Percentiles rank a stretch among this genome's conserved stretches.
Conservation (phyloP, 2,113 vertebrate species). For the Bungarus multicinctus region DNA sequence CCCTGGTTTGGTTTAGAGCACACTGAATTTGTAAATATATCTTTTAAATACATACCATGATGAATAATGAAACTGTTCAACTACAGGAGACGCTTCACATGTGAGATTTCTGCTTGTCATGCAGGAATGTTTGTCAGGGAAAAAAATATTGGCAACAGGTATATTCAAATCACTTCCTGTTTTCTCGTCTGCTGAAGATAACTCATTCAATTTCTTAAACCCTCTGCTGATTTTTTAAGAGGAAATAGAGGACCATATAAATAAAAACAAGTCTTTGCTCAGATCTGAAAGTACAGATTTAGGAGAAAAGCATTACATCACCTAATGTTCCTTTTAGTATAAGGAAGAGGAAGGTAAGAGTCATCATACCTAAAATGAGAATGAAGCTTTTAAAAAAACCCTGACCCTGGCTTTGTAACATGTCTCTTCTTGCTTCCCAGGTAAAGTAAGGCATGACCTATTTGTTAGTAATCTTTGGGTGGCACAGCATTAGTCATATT, state of each 20-base stretch:
- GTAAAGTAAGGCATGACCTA: neutral
- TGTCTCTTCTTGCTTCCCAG: slow-evolving; percentile 13
- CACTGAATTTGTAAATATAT: neutral
- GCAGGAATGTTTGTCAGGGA: neutral
- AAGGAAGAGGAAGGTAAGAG: slow-evolving; percentile 29
- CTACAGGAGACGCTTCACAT: neutral
- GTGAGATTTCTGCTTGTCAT: neutral
- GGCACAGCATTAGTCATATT: slow-evolving; percentile 3
- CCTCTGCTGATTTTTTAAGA: neutral
- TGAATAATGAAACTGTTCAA: neutral
- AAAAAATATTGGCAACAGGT: neutral
- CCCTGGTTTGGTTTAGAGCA: neutral
- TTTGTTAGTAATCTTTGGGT: slow-evolving; percentile 26
- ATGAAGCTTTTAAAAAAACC: neutral
- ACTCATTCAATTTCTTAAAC: neutral
- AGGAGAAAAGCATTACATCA: slow-evolving; percentile 39
- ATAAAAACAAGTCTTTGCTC: neutral
- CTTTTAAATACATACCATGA: neutral
- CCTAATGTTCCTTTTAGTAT: slow-evolving; percentile 16
- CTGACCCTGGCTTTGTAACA: slow-evolving; percentile 5
- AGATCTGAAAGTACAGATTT: slow-evolving; percentile 13
- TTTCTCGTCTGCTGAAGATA: neutral
- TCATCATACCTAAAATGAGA: neutral
- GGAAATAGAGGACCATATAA: neutral
- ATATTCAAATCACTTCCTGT: neutral